Evolutionary conservation across 2,797 vertebrate species (phyloP).

Genomic region (Acanthurus tractus): DNA sequence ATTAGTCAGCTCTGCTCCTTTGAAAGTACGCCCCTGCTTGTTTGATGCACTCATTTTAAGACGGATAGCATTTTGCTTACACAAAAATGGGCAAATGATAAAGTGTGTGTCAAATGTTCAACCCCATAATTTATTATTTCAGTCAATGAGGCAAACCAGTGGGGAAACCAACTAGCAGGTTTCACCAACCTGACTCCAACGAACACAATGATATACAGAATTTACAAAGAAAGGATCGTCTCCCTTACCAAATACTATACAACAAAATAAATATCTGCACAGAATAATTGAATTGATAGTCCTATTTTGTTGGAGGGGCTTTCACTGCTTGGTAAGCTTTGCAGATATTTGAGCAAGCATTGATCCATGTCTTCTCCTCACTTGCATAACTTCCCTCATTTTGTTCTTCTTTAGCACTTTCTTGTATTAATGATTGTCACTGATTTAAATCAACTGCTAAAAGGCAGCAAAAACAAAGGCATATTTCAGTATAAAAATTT

Average conservation of each 20-base stretch:
- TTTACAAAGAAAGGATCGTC: conserved; percentile 1
- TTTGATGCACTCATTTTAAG: not conserved
- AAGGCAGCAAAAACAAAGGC: conserved; percentile 19
- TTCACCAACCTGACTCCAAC: conserved; percentile 14
- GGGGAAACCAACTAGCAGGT: conserved; percentile 8
- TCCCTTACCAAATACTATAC: conserved; percentile 26
- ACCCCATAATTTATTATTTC: conserved; percentile 21
- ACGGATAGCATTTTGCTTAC: not conserved
- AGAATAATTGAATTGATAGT: conserved; percentile 20
- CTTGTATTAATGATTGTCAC: conserved; percentile 1
- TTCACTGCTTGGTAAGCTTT: conserved; percentile 14
- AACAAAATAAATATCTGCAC: conserved; percentile 41
- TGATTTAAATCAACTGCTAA: conserved; percentile 12
- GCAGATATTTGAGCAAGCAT: not conserved
- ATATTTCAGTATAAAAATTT: conserved; percentile 35
- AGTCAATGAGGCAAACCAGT: not conserved
- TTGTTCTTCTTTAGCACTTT: not conserved
- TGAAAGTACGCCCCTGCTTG: not conserved
- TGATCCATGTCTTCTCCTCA: not conserved
- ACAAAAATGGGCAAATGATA: not conserved
- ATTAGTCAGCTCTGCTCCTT: not conserved
- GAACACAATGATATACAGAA: conserved; percentile 30
- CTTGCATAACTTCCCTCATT: not conserved
- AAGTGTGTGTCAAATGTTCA: not conserved
- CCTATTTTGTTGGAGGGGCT: conserved; percentile 8